Evolutionary conservation across 1,140 invertebrate species (phyloP).

Genomic region (Tenebrio molitor): DNA sequence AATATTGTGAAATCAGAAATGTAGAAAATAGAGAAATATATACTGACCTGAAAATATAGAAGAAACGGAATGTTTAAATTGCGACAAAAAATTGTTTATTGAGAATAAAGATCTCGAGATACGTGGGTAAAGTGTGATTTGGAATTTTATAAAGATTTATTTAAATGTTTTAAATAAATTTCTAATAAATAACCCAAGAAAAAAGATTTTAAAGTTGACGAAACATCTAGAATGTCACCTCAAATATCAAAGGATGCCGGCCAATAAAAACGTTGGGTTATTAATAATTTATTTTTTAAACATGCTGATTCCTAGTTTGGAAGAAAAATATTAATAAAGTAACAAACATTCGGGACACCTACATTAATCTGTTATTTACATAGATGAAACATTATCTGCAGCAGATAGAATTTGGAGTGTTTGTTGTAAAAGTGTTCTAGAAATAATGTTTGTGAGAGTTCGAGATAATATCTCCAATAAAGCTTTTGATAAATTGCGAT

Average conservation of each 20-base stretch:
- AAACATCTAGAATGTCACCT: not conserved
- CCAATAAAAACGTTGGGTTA: not conserved
- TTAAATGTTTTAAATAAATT: not conserved
- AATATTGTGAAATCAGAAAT: not conserved
- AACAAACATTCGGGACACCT: no score
- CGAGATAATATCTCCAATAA: no score
- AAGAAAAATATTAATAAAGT: no score
- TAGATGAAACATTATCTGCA: not conserved
- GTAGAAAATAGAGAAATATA: no score
- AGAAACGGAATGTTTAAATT: not conserved
- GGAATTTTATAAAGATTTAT: conserved; percentile 15
- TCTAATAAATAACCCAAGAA: not conserved
- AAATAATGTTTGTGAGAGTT: conserved; percentile 17
- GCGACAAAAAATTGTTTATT: not conserved
- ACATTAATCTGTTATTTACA: not conserved
- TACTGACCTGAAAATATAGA: no score
- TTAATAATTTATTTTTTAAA: no score
- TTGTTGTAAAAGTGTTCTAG: conserved; percentile 10
- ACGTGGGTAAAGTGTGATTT: not conserved
- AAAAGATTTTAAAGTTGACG: not conserved
- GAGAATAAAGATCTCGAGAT: not conserved
- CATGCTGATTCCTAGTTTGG: no score
- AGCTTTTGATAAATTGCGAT: no score
- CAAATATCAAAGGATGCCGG: not conserved
- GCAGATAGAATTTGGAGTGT: conserved; percentile 7